Percentiles rank a stretch among this genome's conserved stretches.
These are phyloP conservation scores for Sceliomorpha sp. DNA, from an alignment of 2,888 invertebrate genomes.

Conservation along the genomic window DNA sequence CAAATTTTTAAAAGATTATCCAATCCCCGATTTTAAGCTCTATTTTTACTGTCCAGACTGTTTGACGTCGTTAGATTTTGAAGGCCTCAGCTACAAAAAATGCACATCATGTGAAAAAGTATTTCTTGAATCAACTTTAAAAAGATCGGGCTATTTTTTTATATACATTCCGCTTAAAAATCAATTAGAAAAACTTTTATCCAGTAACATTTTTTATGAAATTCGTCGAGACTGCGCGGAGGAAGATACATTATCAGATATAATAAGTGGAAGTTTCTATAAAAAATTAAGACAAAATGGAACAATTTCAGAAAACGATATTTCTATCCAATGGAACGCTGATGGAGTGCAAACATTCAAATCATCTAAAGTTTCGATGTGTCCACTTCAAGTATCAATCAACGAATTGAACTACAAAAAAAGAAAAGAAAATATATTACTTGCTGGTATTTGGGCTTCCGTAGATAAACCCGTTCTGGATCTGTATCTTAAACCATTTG, in stretches of 20 bases:
- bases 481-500: conserved; percentile 22
- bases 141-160: conserved; percentile 24
- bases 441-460: conserved; percentile 38
- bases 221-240: conserved; percentile 7
- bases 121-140: conserved; percentile 17
- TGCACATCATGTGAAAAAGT: conserved; percentile 13
- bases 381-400: conserved; percentile 27
- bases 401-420: conserved; percentile 29
- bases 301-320: conserved; percentile 12
- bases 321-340: conserved; percentile 24
- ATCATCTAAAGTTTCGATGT: conserved; percentile 39
- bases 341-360: conserved; percentile 42
- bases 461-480: conserved; percentile 19
- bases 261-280: conserved; percentile 18
- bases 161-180: conserved; percentile 21
- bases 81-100: neutral
- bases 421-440: conserved; percentile 39
- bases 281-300: conserved; percentile 17
- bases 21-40: conserved; percentile 2
- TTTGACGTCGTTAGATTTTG: conserved; percentile 12
- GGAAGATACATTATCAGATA: conserved; percentile 10
- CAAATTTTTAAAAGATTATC: conserved; percentile 11
- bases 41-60: conserved; percentile 34
- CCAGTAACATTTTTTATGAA: conserved; percentile 6
- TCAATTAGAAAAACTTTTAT: conserved; percentile 19